Evolutionary conservation across 2,797 vertebrate genomes (phyloP).

Genomic region (Carapus acus): DNA sequence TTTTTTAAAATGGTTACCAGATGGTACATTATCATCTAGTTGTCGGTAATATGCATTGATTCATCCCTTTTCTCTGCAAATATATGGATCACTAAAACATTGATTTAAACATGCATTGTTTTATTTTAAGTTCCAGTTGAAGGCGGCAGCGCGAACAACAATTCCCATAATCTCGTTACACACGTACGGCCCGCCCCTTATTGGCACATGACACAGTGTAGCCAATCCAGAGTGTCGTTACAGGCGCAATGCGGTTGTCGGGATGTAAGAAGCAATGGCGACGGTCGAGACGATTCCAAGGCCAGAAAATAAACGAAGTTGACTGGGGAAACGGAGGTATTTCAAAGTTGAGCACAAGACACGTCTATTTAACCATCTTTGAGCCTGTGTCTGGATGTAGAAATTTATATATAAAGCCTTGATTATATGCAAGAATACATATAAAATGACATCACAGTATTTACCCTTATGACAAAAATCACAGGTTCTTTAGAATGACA

Average conservation of each 20-base stretch:
- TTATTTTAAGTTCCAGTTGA: too few relatives aligned
- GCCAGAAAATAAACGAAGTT: slow-evolving; percentile 41
- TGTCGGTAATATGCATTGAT: too few relatives aligned
- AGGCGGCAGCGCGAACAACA: slow-evolving; percentile 36
- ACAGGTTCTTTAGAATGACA: slow-evolving; percentile 20
- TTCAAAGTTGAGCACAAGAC: slow-evolving; percentile 20
- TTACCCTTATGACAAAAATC: slow-evolving; percentile 4
- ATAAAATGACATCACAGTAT: neutral
- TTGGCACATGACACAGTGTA: slow-evolving; percentile 36
- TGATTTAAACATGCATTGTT: too few relatives aligned
- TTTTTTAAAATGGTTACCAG: too few relatives aligned
- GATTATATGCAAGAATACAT: neutral
- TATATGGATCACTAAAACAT: too few relatives aligned
- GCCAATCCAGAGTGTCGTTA: slow-evolving; percentile 69
- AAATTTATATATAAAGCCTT: neutral
- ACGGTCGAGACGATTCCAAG: slow-evolving; percentile 60
- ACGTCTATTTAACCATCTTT: neutral
- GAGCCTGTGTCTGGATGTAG: neutral
- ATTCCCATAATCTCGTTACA: slow-evolving; percentile 36
- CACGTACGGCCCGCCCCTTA: neutral
- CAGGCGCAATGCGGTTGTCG: slow-evolving; percentile 66
- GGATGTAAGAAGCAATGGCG: slow-evolving; percentile 79
- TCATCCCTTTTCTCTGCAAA: too few relatives aligned
- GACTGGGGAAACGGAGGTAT: slow-evolving; percentile 55
- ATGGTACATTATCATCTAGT: too few relatives aligned